Evolutionary conservation across 2,113 vertebrate genomes (phyloP).

Genomic region (rat (Rattus norvegicus)): DNA sequence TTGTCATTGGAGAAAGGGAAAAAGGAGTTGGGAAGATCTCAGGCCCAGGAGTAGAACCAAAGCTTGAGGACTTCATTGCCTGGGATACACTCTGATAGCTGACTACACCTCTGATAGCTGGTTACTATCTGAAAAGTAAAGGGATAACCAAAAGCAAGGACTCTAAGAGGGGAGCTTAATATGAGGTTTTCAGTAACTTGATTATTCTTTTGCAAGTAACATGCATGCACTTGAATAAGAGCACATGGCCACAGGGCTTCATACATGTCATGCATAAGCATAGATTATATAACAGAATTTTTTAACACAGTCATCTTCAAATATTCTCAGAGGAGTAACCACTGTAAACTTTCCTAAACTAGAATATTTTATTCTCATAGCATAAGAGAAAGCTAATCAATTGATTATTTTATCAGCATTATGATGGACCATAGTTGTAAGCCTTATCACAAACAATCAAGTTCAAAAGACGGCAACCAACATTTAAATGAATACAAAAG

Average conservation of each 20-base stretch:
- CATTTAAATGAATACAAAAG: neutral
- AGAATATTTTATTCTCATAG: neutral
- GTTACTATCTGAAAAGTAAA: accelerated
- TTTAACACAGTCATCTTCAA: neutral
- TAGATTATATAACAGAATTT: neutral
- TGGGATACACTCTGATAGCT: too few relatives aligned
- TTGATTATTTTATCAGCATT: neutral
- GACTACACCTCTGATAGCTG: neutral
- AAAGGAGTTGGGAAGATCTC: neutral
- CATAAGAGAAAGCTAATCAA: neutral
- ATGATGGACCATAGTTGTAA: neutral
- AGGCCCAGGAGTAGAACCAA: neutral
- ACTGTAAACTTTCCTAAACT: neutral
- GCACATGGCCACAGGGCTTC: neutral
- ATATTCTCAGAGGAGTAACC: neutral
- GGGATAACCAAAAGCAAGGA: neutral
- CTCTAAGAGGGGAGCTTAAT: neutral
- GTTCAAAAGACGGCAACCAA: neutral
- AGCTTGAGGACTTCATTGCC: neutral
- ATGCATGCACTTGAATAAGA: neutral
- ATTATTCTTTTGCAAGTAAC: neutral
- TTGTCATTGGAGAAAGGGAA: too few relatives aligned
- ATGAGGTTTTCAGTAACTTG: neutral
- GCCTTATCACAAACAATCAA: neutral
- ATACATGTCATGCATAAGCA: neutral